These are phyloP conservation scores for Lepilemur ruficaudatus DNA, from an alignment of 2,797 vertebrate genomes.

Conservation along the genomic window DNA sequence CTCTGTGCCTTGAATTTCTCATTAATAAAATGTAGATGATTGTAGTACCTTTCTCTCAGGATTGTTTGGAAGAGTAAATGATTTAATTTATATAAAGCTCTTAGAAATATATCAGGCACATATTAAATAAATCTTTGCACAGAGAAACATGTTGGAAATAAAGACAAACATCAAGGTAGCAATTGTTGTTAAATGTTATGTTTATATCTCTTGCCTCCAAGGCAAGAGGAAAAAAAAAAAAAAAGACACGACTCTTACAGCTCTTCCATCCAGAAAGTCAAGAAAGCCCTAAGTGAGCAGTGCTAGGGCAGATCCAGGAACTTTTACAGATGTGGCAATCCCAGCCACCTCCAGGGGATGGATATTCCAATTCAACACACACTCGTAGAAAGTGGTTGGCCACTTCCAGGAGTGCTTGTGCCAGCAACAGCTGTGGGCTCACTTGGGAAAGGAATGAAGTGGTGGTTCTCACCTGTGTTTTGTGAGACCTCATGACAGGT, in stretches of 20 bases:
- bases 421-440: not conserved
- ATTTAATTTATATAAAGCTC: not conserved
- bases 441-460: not conserved
- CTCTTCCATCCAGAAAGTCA: not conserved
- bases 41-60: not conserved
- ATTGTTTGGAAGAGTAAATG: not conserved
- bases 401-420: not conserved
- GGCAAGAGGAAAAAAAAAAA: too few relatives aligned
- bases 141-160: not conserved
- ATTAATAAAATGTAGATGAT: slow-evolving; percentile 6
- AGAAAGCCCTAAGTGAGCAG: not conserved
- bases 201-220: not conserved
- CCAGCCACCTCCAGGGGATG: not conserved
- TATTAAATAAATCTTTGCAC: not conserved
- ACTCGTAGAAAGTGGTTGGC: not conserved
- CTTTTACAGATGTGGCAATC: not conserved
- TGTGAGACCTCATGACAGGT: not conserved
- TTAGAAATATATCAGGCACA: not conserved
- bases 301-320: not conserved
- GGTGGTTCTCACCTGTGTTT: not conserved
- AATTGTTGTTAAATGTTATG: not conserved
- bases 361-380: not conserved
- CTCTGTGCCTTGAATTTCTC: not conserved
- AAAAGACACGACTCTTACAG: not conserved
- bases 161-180: not conserved